Evolutionary conservation across 1,140 invertebrate genomes (phyloP), one percentile per base, ranked within the genome.

Genomic region (Lineus longissimus): DNA sequence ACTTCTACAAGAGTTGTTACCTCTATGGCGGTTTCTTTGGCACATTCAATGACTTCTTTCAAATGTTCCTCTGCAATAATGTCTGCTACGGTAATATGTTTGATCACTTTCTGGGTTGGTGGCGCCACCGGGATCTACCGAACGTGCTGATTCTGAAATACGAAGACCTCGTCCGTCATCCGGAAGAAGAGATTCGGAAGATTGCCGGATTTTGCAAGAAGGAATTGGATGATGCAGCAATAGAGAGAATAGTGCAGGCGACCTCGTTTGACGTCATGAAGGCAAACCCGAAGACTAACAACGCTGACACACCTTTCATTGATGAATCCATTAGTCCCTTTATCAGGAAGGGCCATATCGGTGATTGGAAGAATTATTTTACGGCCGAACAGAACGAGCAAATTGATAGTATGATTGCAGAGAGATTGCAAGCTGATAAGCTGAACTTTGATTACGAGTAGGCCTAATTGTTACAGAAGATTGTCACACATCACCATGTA

Each of bases 1-100:
- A 69, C 47, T 66, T 68, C 33, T 36, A 57, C 2, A 65, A 56
- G n/a, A 54, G 54, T 15, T 45, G 59, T 23, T 31, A 9, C 6
- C 4, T 23, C 1, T 29, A 58, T 23, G 19, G 33, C 25, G 43
- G 19, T 7, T 45, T 40, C n/a, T 36, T 36, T 17, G 22, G 30
- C 22, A 29, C 31, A 30, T 40, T 30, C 19, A 41, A 67, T 62
- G 31, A 70, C 45, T 62, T 65, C n/a, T 55, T 65, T 9, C 22
- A 31, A 11, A 43, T 57, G 2, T 57, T 57, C 19, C 30, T 31
- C 15, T 9, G 30, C 19, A 25, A 31, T 11, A 31, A 31, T 29
- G 19, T 57, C 17, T 25, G 15, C 55, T 27, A 29, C 30, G 55
- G 55, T 6, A 29, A 25, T 25, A 22, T 25, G 23, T 57, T 29